Evolutionary conservation across 2,797 vertebrate genomes (phyloP).

Genomic region (Glyptemys insculpta): DNA sequence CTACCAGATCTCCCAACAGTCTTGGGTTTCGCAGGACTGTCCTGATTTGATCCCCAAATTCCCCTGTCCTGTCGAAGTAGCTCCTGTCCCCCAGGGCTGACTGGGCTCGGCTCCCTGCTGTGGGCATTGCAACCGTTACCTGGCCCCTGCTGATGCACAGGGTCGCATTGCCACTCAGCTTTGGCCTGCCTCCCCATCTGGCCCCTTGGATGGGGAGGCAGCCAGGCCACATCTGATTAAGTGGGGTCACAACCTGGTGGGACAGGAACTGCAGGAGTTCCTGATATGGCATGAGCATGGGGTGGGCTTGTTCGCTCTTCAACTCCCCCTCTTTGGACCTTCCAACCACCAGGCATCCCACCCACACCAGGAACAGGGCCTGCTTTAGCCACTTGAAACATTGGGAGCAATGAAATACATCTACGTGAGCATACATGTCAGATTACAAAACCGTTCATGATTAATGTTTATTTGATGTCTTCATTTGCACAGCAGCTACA

Average conservation of each 20-base stretch:
- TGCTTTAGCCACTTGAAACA: not conserved
- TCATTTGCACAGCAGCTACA: not conserved
- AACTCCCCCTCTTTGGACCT: not conserved
- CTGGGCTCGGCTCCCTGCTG: not conserved
- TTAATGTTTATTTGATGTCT: not conserved
- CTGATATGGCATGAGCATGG: not conserved
- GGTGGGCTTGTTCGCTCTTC: not conserved
- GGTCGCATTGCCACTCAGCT: not conserved
- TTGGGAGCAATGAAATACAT: not conserved
- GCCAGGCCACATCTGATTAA: not conserved
- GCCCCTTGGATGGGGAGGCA: not conserved
- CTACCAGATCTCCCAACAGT: not conserved
- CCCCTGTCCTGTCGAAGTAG: too few relatives aligned
- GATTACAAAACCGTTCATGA: not conserved
- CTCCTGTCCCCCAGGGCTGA: not conserved
- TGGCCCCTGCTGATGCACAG: not conserved
- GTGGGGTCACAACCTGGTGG: not conserved
- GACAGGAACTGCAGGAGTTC: not conserved
- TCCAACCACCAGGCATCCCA: not conserved
- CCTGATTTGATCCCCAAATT: not conserved
- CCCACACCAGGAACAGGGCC: not conserved
- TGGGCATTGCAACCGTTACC: not conserved
- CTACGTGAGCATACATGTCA: accelerated
- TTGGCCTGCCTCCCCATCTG: not conserved
- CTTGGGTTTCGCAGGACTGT: not conserved